These are phyloP conservation scores for Eristalis tenax DNA, from an alignment of 2,888 invertebrate genomes.

Conservation along the genomic window DNA sequence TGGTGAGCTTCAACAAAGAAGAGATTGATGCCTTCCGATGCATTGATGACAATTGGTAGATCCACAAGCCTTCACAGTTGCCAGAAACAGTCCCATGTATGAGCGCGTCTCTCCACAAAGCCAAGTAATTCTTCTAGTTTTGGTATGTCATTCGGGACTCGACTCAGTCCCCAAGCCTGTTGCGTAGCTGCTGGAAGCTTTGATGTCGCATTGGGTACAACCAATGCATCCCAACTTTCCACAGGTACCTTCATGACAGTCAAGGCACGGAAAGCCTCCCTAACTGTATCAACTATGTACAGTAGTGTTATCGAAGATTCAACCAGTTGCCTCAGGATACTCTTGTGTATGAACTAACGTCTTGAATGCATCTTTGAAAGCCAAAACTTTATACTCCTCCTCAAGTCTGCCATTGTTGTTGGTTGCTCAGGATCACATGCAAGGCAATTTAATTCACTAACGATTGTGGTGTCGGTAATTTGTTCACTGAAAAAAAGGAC, in stretches of 20 bases:
- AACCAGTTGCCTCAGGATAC: too few species aligned
- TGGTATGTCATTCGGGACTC: conserved; percentile 30
- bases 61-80: conserved; percentile 4
- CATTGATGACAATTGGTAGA: conserved; percentile 25
- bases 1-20: conserved; percentile 9
- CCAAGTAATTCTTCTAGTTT: conserved; percentile 11
- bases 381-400: background rate
- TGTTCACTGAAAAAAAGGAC: too few species aligned
- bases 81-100: conserved; percentile 13
- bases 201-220: conserved; percentile 29
- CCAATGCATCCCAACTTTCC: conserved; percentile 45
- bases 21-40: too few species aligned
- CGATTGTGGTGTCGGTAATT: too few species aligned
- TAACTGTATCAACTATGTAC: too few species aligned
- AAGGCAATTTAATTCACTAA: too few species aligned
- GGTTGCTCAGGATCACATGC: too few species aligned
- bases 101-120: conserved; percentile 37
- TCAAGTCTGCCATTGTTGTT: background rate
- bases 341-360: conserved; percentile 22
- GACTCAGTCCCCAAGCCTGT: conserved; percentile 34
- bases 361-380: conserved; percentile 33
- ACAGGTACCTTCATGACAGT: conserved; percentile 54
- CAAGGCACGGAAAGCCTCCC: too few species aligned
- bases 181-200: conserved; percentile 27
- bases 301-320: too few species aligned